Base-by-base conservation (phyloP, 1,140 invertebrate species). In the Lanistes nyassanus region DNA sequence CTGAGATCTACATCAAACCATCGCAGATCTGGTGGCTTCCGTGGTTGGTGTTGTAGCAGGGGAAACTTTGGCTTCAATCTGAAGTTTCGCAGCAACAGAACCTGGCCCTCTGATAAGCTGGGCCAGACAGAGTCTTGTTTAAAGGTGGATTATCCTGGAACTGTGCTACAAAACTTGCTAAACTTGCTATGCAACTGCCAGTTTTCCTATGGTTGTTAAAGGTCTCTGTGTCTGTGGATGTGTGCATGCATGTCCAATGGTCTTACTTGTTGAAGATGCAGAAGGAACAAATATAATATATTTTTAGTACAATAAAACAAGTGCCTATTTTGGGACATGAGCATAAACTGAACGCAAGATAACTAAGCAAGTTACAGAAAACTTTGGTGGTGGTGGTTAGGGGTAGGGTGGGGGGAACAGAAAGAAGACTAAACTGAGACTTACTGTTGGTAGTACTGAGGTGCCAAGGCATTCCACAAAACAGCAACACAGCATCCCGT, bases 401-500 rank as follows among this genome's bases (percentile, higher is more conserved):
- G 3, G 60, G 9, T 53, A 13, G 2, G 2, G 53, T 53, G 9
- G 42, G 23, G n/a, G 2, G 3, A 37, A 42, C 23, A 53, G 31
- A 55, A 26, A 55, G 36, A 6, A 19, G 6, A 47, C n/a, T 23
- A 2, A n/a, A 16, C 29, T 26, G 31, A 47, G 31, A 72, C 77
- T 72, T 72, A 82, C 81, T 73, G 36, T 23, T 77, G 36, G 29
- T 78, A 76, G 23, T 76, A 70, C 29, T 78, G 58, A 7, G 76
- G 69, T 56, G 66, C 77, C 56, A 80, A 55, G 29, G 64, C 67
- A 64, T 80, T 81, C 82, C 82, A 83, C 23, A 83, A 56, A 13
- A 83, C 80, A 65, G 74, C 75, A 67, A 79, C 73, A 75, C 82
- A 83, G 34, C 67, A 78, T 62, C 80, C 82, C 21, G 82, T 73